Evolutionary conservation across 2,888 invertebrate species (phyloP).

Genomic region (Acronicta leporina): DNA sequence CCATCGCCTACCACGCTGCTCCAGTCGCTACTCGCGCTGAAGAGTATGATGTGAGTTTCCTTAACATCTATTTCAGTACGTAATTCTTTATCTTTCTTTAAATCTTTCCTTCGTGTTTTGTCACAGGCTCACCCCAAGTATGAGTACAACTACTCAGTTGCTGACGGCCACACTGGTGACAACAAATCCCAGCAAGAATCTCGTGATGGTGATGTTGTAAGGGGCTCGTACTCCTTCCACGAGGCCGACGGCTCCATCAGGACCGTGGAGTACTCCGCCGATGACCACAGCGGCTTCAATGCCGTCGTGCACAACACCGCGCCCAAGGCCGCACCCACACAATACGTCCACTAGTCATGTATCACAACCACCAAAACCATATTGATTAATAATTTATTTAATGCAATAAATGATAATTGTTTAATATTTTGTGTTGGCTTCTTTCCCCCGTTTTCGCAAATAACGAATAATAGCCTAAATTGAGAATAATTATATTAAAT

Average conservation of each 20-base stretch:
- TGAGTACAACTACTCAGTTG: slow-evolving; percentile 77
- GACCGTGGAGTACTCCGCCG: slow-evolving; percentile 77
- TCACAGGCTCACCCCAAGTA: slow-evolving; percentile 56
- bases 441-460: neutral
- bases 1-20: slow-evolving; percentile 46
- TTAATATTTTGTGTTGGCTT: neutral
- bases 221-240: slow-evolving; percentile 75
- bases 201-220: slow-evolving; percentile 77
- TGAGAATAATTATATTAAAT: too few species aligned
- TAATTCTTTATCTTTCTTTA: too few species aligned
- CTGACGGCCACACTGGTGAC: slow-evolving; percentile 81
- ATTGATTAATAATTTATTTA: neutral
- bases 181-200: slow-evolving; percentile 76
- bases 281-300: slow-evolving; percentile 73
- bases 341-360: slow-evolving; percentile 9
- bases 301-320: slow-evolving; percentile 60
- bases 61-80: neutral
- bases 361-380: neutral
- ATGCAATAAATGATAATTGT: neutral
- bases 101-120: neutral
- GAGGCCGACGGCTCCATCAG: slow-evolving; percentile 78
- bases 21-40: slow-evolving; percentile 60
- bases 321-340: slow-evolving; percentile 37
- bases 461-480: too few species aligned
- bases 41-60: slow-evolving; percentile 31